phyloP scores from a whole-genome alignment of 2,797 vertebrate species.

The Austrolebias charrua region DNA sequence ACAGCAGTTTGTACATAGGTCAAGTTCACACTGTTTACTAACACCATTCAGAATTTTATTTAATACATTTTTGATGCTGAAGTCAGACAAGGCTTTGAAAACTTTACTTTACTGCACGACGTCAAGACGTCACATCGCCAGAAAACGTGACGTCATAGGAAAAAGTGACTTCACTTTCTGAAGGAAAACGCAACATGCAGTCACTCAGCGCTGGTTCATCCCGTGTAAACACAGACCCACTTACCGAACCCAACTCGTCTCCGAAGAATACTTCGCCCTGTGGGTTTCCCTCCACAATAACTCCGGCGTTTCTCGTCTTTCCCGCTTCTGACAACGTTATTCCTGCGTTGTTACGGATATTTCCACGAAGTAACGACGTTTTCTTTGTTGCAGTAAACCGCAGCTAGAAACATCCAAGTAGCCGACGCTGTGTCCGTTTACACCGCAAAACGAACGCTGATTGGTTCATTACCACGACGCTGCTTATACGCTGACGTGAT shows the following conservation, averaged over 20 bases:
- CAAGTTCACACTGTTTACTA: neutral
- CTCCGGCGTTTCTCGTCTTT: neutral
- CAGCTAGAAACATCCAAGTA: conserved; percentile 36
- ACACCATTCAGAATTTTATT: neutral
- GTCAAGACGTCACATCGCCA: neutral
- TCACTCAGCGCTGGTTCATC: conserved; percentile 19
- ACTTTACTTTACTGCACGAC: neutral
- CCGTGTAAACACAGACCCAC: conserved; percentile 62
- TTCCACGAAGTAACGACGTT: conserved; percentile 3
- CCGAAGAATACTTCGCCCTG: conserved; percentile 27
- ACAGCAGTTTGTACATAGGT: too few species aligned
- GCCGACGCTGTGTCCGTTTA: conserved; percentile 48
- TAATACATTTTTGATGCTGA: neutral
- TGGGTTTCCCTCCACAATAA: neutral
- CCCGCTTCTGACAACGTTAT: conserved; percentile 17
- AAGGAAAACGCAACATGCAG: conserved; percentile 3
- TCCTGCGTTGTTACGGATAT: conserved; percentile 35
- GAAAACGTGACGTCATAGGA: neutral
- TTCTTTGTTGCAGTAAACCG: conserved; percentile 69
- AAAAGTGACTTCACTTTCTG: conserved; percentile 1
- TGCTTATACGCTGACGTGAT: conserved; percentile 29
- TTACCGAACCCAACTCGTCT: conserved; percentile 57
- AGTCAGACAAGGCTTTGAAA: neutral
- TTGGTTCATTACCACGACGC: conserved; percentile 56
- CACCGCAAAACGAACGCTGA: conserved; percentile 47